Percentiles rank a stretch among this genome's conserved stretches.
Evolutionary conservation across 2,113 vertebrate genomes (phyloP).

Genomic region (Probosciger aterrimus): DNA sequence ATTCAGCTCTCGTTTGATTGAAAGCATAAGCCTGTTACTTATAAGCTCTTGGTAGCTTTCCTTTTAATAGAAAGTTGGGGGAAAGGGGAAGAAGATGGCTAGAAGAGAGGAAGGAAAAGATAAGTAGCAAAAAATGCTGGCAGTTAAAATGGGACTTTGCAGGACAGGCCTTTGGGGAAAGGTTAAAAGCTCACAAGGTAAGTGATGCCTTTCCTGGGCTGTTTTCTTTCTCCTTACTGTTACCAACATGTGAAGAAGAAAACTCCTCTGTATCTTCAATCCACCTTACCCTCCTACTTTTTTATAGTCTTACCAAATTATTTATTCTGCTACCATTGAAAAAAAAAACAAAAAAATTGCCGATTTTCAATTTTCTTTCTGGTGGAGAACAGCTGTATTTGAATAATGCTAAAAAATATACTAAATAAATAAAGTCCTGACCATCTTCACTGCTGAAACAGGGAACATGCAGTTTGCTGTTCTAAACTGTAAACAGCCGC

Average conservation of each 20-base stretch:
- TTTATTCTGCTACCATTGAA: not conserved
- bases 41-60: not conserved
- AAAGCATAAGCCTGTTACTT: not conserved
- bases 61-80: conserved; percentile 2
- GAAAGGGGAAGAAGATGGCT: not conserved
- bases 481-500: not conserved
- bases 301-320: not conserved
- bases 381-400: not conserved
- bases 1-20: conserved; percentile 46
- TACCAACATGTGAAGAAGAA: not conserved
- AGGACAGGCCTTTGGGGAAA: not conserved
- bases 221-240: not conserved
- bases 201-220: not conserved
- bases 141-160: not conserved
- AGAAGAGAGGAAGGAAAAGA: not conserved
- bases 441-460: not conserved
- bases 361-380: not conserved
- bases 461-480: not conserved
- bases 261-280: not conserved
- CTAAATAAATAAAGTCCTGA: not conserved
- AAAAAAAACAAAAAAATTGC: not conserved
- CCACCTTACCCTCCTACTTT: not conserved
- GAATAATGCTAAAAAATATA: not conserved
- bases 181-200: not conserved
- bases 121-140: not conserved